phyloP scores from a whole-genome alignment of 2,888 invertebrate genomes.

The Glyphotaelius pellucidus region DNA sequence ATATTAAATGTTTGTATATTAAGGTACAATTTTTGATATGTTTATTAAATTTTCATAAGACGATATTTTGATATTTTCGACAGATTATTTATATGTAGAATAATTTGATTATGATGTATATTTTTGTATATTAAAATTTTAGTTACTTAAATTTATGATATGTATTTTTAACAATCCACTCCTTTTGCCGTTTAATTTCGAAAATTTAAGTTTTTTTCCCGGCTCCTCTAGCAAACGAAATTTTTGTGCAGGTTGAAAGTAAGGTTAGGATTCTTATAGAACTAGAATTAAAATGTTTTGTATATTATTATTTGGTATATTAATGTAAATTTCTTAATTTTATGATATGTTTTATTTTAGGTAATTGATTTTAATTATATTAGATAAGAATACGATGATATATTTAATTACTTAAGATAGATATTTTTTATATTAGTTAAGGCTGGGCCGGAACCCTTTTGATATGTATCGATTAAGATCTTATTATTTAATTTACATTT shows the following conservation, averaged over 20 bases:
- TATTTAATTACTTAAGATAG: background rate
- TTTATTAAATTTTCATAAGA: slow-evolving; percentile 30
- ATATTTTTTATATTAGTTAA: slow-evolving; percentile 38
- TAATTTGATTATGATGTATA: background rate
- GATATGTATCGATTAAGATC: slow-evolving; percentile 59
- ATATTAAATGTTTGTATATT: background rate
- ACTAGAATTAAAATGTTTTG: background rate
- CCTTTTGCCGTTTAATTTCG: slow-evolving; percentile 44
- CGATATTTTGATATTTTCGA: background rate
- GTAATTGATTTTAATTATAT: background rate
- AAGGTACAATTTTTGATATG: slow-evolving; percentile 42
- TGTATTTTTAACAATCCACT: slow-evolving; percentile 46
- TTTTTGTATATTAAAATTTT: background rate
- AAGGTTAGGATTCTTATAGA: slow-evolving; percentile 8
- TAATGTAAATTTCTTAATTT: background rate
- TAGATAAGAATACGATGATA: background rate
- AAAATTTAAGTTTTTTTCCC: background rate
- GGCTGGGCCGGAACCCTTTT: slow-evolving; percentile 63
- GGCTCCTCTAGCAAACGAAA: background rate
- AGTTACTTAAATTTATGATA: slow-evolving; percentile 19
- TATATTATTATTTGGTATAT: background rate
- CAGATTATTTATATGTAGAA: background rate
- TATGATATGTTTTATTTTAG: background rate
- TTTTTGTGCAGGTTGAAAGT: background rate
- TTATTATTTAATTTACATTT: slow-evolving; percentile 47